phyloP scores from a whole-genome alignment of 2,797 vertebrate genomes.

The Bradypodion ventrale region DNA sequence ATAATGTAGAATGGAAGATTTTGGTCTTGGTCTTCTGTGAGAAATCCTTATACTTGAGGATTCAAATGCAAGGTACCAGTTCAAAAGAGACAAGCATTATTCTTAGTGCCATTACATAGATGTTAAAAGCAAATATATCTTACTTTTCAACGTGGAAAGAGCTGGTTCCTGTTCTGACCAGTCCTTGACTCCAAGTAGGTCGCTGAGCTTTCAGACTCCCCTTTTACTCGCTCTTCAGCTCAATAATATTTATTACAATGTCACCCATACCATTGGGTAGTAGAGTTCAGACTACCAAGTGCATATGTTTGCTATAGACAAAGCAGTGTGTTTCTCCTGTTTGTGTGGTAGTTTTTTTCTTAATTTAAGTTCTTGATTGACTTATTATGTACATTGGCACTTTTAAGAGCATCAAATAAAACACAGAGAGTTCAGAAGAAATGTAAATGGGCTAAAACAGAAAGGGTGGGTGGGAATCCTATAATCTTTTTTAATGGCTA shows the following conservation, averaged over 20 bases:
- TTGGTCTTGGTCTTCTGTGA: no score
- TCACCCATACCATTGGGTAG: conserved; percentile 49
- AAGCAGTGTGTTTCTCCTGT: conserved; percentile 51
- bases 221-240: neutral
- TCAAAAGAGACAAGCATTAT: no score
- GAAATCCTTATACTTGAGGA: no score
- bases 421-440: conserved; percentile 80
- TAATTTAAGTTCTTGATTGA: conserved; percentile 81
- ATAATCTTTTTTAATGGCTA: conserved; percentile 80
- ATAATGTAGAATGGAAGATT: no score
- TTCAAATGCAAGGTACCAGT: neutral
- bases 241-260: conserved; percentile 58
- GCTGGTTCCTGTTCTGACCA: neutral
- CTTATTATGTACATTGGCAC: conserved; percentile 77
- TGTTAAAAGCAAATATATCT: neutral
- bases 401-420: conserved; percentile 80
- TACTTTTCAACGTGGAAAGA: neutral
- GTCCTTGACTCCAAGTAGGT: neutral
- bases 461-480: conserved; percentile 63
- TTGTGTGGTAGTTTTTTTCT: conserved; percentile 62
- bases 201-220: neutral
- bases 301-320: conserved; percentile 45
- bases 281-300: conserved; percentile 63
- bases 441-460: conserved; percentile 81
- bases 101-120: neutral